Percentiles rank a stretch among this genome's conserved stretches.
phyloP scores from a whole-genome alignment of 2,888 invertebrate species.

The Sinentomon sp. region DNA sequence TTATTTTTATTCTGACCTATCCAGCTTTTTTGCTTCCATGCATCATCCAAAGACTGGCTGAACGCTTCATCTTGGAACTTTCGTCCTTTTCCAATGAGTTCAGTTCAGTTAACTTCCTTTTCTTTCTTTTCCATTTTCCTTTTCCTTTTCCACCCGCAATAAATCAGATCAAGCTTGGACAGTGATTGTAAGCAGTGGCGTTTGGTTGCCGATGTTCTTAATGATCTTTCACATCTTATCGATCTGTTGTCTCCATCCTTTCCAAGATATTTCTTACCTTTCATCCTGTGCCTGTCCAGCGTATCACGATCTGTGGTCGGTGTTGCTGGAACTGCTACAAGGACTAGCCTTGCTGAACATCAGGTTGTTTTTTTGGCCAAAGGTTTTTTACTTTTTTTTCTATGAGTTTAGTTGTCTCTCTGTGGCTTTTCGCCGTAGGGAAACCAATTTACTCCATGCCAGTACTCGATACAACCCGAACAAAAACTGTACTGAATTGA shows the following conservation, averaged over 20 bases:
- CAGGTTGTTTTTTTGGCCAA: too few species aligned
- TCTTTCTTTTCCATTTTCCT: conserved; percentile 16
- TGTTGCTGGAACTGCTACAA: conserved; percentile 63
- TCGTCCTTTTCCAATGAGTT: conserved; percentile 17
- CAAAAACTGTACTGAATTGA: too few species aligned
- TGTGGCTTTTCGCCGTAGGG: too few species aligned
- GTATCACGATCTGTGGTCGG: conserved; percentile 61
- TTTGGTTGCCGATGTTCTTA: conserved; percentile 69
- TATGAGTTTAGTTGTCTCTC: too few species aligned
- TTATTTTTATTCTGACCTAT: too few species aligned
- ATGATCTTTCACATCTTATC: conserved; percentile 66
- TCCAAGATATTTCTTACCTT: conserved; percentile 28
- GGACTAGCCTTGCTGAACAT: conserved; percentile 76
- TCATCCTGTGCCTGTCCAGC: conserved; percentile 41
- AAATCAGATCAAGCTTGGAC: conserved; percentile 43
- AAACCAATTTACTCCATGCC: too few species aligned
- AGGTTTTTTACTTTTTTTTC: too few species aligned
- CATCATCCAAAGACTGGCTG: too few species aligned
- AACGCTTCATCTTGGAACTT: too few species aligned
- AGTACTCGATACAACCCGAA: too few species aligned
- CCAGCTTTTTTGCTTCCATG: too few species aligned
- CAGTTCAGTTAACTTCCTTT: background rate
- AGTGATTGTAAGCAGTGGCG: conserved; percentile 87
- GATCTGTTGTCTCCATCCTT: conserved; percentile 56
- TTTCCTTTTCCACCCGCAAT: too few species aligned